Percentiles rank a stretch among this genome's conserved stretches.
These are phyloP conservation scores for Euwallacea fornicatus DNA, from an alignment of 1,140 invertebrate species.

Conservation along the genomic window DNA sequence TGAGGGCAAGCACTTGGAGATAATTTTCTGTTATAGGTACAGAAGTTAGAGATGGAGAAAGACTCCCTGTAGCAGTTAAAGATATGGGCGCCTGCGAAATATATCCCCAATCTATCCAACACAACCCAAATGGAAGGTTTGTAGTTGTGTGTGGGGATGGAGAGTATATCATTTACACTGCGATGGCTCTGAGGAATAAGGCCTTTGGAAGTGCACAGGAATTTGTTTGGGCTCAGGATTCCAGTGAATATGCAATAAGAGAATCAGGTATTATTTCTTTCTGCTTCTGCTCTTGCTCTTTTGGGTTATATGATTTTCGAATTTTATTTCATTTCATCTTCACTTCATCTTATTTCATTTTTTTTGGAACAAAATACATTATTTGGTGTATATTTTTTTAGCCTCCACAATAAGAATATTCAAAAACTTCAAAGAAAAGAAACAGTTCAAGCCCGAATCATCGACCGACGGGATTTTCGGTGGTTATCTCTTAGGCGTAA, in stretches of 20 bases:
- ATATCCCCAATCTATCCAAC: conserved; percentile 97
- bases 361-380: not conserved
- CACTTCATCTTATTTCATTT: not conserved
- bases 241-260: conserved; percentile 91
- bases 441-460: conserved; percentile 93
- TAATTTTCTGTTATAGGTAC: conserved; percentile 54
- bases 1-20: not conserved
- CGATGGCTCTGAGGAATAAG: conserved; percentile 98
- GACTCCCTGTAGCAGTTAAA: conserved; percentile 90
- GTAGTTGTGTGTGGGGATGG: conserved; percentile 99
- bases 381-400: not conserved
- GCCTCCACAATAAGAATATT: conserved; percentile 89
- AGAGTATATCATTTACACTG: conserved; percentile 99
- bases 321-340: not conserved
- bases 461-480: conserved; percentile 98
- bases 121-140: conserved; percentile 98
- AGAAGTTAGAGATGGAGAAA: conserved; percentile 88
- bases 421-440: conserved; percentile 98
- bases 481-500: conserved; percentile 91
- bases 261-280: conserved; percentile 63
- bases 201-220: conserved; percentile 97
- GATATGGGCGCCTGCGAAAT: conserved; percentile 99
- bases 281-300: too few relatives aligned
- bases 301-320: not conserved
- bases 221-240: conserved; percentile 98